phyloP scores from a whole-genome alignment of 1,140 invertebrate species.

The Lucilia sericata region DNA sequence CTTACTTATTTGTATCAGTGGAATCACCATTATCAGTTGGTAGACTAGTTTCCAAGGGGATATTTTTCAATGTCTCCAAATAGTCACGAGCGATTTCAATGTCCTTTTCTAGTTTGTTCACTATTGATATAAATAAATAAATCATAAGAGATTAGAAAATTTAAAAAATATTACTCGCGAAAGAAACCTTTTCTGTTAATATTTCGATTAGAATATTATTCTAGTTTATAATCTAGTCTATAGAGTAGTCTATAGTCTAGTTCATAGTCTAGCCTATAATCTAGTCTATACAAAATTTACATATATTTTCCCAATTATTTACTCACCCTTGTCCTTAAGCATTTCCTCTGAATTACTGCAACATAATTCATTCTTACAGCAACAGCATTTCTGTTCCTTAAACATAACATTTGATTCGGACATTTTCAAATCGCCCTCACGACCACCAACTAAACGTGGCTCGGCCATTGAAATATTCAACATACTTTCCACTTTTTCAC shows the following conservation, averaged over 20 bases:
- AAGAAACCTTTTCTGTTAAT: too few species aligned
- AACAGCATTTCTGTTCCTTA: conserved; percentile 51
- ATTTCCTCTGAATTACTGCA: conserved; percentile 53
- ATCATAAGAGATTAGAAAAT: too few species aligned
- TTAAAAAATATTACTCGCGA: too few species aligned
- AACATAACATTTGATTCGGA: background rate
- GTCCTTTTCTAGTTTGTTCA: conserved; percentile 54
- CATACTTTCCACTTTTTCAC: conserved; percentile 20
- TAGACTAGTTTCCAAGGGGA: background rate
- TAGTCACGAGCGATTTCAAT: conserved; percentile 54
- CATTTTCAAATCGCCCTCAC: background rate
- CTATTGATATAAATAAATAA: conserved; percentile 33
- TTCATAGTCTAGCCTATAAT: too few species aligned
- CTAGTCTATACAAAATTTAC: too few species aligned
- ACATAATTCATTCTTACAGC: conserved; percentile 54
- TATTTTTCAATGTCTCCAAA: conserved; percentile 50
- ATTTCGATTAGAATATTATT: too few species aligned
- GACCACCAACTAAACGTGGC: background rate
- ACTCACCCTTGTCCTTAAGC: conserved; percentile 51
- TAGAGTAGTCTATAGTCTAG: too few species aligned
- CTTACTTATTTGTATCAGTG: background rate
- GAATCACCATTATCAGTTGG: background rate
- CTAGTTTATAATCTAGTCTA: too few species aligned
- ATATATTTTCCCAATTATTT: background rate
- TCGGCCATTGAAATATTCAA: background rate